Conservation (phyloP, 2,797 vertebrate genomes). For the Prionace glauca region DNA sequence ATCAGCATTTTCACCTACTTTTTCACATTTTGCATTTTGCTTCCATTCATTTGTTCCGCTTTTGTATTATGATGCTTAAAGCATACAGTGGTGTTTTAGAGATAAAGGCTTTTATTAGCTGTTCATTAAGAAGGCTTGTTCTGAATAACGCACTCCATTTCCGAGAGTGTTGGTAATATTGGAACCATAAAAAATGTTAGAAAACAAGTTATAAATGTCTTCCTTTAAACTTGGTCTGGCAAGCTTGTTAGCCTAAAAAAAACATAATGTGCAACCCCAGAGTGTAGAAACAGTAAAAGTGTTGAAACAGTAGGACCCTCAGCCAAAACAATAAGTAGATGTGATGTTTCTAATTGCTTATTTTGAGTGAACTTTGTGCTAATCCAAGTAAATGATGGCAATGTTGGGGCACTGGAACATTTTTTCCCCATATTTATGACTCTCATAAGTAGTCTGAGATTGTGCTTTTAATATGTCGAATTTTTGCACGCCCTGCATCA, state of each 20-base stretch:
- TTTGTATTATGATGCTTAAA: not conserved
- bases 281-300: not conserved
- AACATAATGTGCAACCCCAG: not conserved
- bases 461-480: not conserved
- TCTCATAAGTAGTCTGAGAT: not conserved
- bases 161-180: not conserved
- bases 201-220: not conserved
- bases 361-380: not conserved
- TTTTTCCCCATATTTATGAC: not conserved
- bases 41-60: not conserved
- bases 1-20: not conserved
- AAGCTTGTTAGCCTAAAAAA: conserved; percentile 3
- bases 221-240: conserved; percentile 2
- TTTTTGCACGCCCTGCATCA: not conserved
- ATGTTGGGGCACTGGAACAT: not conserved
- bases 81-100: not conserved
- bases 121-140: not conserved
- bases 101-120: not conserved
- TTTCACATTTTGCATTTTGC: not conserved
- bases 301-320: not conserved
- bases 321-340: not conserved
- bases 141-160: too few species aligned
- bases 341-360: not conserved
- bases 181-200: not conserved
- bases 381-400: not conserved